Evolutionary conservation across 2,797 vertebrate genomes (phyloP), one percentile per base, ranked within the genome.

Genomic region (Tauraco hartlaubi): DNA sequence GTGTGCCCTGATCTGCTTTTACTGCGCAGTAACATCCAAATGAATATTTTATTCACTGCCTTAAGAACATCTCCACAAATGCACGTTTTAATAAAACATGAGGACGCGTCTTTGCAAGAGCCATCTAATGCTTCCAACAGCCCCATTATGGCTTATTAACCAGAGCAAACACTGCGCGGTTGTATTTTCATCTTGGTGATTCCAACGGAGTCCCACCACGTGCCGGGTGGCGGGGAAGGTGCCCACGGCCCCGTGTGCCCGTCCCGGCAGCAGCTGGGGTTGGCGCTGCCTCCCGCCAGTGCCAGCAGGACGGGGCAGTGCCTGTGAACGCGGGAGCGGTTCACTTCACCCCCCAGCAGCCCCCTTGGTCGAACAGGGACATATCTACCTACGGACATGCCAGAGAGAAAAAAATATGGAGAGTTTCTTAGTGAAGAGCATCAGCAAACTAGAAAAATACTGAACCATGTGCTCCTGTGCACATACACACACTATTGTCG

Each of bases 1-100:
- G 55, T 48, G 64, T 5, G 5, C n/a, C 64, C 78, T 19, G 56
- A 17, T 81, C 83, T 16, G 22, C 77, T 94, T 90, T 83, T 78
- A 90, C 62, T 64, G 66, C 58, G 43, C 74, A 54, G 48, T 3
- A 90, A 51, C 71, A 39, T 59, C 73, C 19, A 22, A 87, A 91
- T 83, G 16, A 97, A 96, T 97, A 85, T 95, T 96, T 96, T 23
- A 96, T 96, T 89, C 35, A 3, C 48, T 90, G 75, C 82, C 71
- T 76, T 83, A 73, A 82, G 94, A 94, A 81, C 80, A 79, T 88
- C 87, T 90, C 88, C 77, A 91, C 80, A 85, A 95, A 95, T 44
- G 85, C 81, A 69, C 37, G 4, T 23, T 64, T 94, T 71, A 96
- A 97, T 97, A 97, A 96, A 97, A 92, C 87, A 97, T 83, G 87